These are phyloP conservation scores for Microcebus griseorufus DNA, from an alignment of 2,113 vertebrate genomes.

Conservation along the genomic window DNA sequence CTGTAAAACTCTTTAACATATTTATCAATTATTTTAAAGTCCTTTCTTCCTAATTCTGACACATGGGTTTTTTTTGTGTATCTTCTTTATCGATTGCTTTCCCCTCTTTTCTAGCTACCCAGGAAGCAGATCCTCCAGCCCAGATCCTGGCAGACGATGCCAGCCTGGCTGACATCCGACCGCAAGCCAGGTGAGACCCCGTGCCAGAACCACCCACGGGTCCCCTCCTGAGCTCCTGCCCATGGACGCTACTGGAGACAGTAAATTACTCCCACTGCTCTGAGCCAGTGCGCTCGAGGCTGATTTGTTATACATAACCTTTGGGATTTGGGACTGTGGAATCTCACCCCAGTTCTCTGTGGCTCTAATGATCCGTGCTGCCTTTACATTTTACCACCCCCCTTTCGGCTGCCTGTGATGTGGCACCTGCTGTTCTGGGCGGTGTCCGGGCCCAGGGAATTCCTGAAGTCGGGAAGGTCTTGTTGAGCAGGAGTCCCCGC, in stretches of 20 bases:
- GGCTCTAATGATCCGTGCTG: neutral
- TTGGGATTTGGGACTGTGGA: neutral
- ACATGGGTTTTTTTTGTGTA: neutral
- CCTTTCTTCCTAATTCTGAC: neutral
- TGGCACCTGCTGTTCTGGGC: neutral
- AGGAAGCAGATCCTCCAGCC: neutral
- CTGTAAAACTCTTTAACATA: neutral
- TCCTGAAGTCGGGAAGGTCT: neutral
- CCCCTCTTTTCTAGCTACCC: neutral
- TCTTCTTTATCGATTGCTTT: neutral
- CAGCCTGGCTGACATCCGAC: neutral
- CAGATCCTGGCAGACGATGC: too few species aligned
- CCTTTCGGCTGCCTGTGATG: neutral
- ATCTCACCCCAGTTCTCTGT: neutral
- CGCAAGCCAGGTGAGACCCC: neutral
- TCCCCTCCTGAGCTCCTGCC: neutral
- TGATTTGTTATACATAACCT: neutral
- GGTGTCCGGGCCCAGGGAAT: neutral
- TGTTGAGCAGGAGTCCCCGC: neutral
- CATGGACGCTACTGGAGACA: neutral
- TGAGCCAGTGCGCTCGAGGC: neutral
- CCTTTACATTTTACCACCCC: neutral
- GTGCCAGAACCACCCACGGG: neutral
- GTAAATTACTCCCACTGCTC: neutral
- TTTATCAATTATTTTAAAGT: neutral